Base-by-base conservation (phyloP, 1,140 invertebrate genomes). In the Hylaeus anthracinus region DNA sequence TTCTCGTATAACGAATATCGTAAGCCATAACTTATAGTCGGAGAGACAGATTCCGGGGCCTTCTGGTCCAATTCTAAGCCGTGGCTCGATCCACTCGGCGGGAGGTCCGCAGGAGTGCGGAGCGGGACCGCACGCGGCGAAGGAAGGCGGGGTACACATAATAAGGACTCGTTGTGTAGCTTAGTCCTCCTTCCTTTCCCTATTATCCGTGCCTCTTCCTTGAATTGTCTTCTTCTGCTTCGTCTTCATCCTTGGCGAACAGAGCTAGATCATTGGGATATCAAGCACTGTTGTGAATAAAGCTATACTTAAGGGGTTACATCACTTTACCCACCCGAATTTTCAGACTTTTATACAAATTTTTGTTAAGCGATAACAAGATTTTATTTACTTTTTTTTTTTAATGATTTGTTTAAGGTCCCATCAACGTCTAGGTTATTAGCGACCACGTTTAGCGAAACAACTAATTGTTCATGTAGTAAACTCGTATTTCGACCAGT, bases 121-220 rank as follows among this genome's bases (percentile, higher is more conserved):
- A 60, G 78, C 58, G 76, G 72, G 89, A 90, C 88, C 89, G 88
- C 89, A 90, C 89, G 88, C 88, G 84, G 88, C 66, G 89, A 87
- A 79, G 78, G 69, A 63, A 67, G 56, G 84, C 72, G 89, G 84
- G 76, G 6, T 51, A 10, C 51, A 58, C 72, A 90, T 88, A 90
- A 90, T 90, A 84, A 89, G 77, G 65, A 81, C 65, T 56, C 83
- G 51, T 51, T 51, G 9, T 9, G 69, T 73, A 61, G 75, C 58
- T 69, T 67, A 41, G 9, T 45, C 70, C 72, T 63, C 73, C 58
- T 86, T 77, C 37, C 65, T 63, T 79, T 58, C 55, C 60, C 64
- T 53, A 66, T 74, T 84, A 78, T 65, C 60, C n/a, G 51, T 51
- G 8, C 9, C 2, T 79, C 73, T 76, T 85, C 69, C 77, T 72